phyloP scores from a whole-genome alignment of 2,888 invertebrate genomes.

The Hemithea aestivaria region DNA sequence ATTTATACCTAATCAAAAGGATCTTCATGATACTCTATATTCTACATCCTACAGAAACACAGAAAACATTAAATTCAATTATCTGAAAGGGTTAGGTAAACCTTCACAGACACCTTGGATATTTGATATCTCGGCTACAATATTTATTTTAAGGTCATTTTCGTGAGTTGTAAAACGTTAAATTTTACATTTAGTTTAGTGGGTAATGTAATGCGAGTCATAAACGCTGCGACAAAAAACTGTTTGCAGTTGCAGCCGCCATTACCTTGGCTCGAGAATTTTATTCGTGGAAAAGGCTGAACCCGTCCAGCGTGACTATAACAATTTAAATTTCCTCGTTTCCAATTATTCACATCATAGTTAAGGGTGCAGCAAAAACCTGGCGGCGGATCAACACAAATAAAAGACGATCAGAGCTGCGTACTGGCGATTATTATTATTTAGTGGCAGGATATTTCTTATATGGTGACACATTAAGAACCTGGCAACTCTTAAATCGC shows the following conservation, averaged over 20 bases:
- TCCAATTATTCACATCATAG: constrained; percentile 20
- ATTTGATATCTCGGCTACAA: too few species aligned
- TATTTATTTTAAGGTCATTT: too few species aligned
- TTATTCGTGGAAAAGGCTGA: constrained; percentile 18
- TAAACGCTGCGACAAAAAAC: constrained; percentile 15
- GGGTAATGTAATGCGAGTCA: constrained; percentile 10
- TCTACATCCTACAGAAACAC: too few species aligned
- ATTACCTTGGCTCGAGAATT: constrained; percentile 15
- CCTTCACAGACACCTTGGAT: constrained; percentile 2
- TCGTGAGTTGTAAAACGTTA: constrained; percentile 11
- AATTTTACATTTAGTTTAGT: constrained; percentile 13
- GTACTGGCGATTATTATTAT: constrained; percentile 23
- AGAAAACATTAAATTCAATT: too few species aligned
- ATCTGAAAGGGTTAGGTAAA: too few species aligned
- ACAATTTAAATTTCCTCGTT: constrained; percentile 20
- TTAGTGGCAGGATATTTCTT: constrained; percentile 24
- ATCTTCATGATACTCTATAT: too few species aligned
- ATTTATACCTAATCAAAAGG: too few species aligned
- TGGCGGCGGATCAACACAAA: constrained; percentile 14
- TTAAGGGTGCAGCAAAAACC: constrained; percentile 19
- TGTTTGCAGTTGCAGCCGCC: constrained; percentile 10
- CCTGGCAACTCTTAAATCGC: constrained; percentile 4
- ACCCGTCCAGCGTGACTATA: constrained; percentile 18
- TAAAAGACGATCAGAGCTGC: constrained; percentile 20
- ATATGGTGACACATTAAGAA: constrained; percentile 10